These are phyloP conservation scores for Pasiphila rectangulata DNA, from an alignment of 2,888 invertebrate genomes.

Conservation along the genomic window DNA sequence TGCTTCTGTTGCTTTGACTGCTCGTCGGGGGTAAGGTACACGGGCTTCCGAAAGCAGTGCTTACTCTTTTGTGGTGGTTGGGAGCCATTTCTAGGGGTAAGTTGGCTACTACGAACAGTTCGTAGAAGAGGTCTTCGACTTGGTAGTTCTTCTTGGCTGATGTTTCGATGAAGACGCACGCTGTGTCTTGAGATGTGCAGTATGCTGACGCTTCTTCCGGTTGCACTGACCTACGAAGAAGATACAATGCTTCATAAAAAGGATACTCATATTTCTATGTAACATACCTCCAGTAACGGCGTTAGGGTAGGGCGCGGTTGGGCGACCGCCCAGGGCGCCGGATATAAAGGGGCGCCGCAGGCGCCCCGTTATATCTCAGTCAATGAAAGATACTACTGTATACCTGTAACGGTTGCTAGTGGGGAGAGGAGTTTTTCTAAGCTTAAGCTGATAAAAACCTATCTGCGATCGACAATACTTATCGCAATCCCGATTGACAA, in stretches of 20 bases:
- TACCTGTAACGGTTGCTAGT: no score
- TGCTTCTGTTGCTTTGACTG: slow-evolving; percentile 83
- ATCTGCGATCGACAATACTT: no score
- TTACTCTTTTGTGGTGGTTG: slow-evolving; percentile 90
- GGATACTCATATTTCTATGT: neutral
- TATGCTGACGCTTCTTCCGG: slow-evolving; percentile 89
- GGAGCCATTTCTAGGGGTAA: slow-evolving; percentile 94
- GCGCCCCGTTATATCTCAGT: no score
- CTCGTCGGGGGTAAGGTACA: slow-evolving; percentile 87
- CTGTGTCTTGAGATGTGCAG: slow-evolving; percentile 87
- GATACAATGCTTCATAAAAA: neutral
- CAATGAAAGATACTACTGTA: no score
- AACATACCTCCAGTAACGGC: no score
- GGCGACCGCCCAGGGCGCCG: no score
- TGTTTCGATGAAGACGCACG: slow-evolving; percentile 90
- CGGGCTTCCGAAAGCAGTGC: slow-evolving; percentile 87
- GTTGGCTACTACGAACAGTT: slow-evolving; percentile 90
- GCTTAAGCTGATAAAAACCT: no score
- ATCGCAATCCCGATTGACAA: no score
- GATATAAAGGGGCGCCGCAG: no score
- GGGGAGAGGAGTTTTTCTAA: no score
- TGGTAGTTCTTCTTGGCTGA: slow-evolving; percentile 91
- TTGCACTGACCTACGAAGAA: slow-evolving; percentile 84
- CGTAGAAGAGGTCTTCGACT: slow-evolving; percentile 92
- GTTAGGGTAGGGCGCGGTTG: no score